Evolutionary conservation across 1,140 invertebrate genomes (phyloP), one percentile per base, ranked within the genome.

Genomic region (Drosophila nikananu): DNA sequence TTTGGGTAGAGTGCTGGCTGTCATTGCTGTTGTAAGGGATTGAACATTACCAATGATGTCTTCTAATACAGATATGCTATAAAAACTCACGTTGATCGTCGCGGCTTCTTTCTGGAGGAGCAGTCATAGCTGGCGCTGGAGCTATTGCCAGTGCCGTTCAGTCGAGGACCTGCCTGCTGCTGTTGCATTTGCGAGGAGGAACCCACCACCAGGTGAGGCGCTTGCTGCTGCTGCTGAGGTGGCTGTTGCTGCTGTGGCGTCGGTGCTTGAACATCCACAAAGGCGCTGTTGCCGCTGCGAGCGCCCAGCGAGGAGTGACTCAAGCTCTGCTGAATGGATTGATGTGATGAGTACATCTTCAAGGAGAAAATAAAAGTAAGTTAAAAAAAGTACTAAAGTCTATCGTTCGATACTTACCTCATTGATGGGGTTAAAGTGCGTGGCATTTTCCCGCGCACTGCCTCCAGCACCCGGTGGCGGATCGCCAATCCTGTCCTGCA

Each of bases 81-180:
- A 3, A 0, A 49, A 12, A 66, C 89, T 79, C 59, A 93, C 92
- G 91, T 93, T 44, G 91, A 92, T 41, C 92, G 72, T 39, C 94
- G 92, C 2, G 94, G 94, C 57, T 95, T 95, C 77, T 95, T 95
- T 6, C 94, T 82, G 0, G 94, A 93, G 17, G 90, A 59, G 23
- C 73, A 72, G 59, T 92, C 91, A 30, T 81, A 76, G 57, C 54
- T 55, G 0, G 73, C 59, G 17, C 48, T 77, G 15, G 55, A 54
- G 42, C 65, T 61, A 9, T 60, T 65, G 13, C 67, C 57, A 3
- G 80, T 90, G 15, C 92, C 92, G 60, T 91, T 92, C 57, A 92
- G 68, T 4, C 90, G 78, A 19, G 80, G 63, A 8, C 65, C 64
- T 35, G 81, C 60, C 25, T 77, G 81, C 41, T 81, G 80, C 12